These are phyloP conservation scores for Thymelicus acteon DNA, from an alignment of 2,888 invertebrate genomes.

Conservation along the genomic window DNA sequence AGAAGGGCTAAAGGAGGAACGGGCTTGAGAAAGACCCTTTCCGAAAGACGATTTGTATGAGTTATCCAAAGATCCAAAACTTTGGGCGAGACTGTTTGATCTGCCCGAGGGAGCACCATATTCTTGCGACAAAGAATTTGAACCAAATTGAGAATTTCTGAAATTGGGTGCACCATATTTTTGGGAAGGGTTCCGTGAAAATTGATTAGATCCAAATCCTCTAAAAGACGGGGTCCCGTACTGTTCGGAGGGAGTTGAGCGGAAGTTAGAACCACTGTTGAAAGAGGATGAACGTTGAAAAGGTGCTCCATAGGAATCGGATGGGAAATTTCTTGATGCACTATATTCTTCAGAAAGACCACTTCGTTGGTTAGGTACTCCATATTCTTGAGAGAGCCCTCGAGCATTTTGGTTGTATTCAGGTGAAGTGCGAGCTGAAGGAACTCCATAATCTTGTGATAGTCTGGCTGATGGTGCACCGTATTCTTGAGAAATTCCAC, in stretches of 20 bases:
- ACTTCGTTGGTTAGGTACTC: slow-evolving; percentile 36
- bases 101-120: slow-evolving; percentile 47
- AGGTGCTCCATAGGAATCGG: slow-evolving; percentile 50
- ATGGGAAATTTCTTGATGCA: slow-evolving; percentile 41
- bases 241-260: slow-evolving; percentile 55
- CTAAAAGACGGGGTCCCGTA: slow-evolving; percentile 57
- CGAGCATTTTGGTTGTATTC: slow-evolving; percentile 53
- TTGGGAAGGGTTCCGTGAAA: slow-evolving; percentile 33
- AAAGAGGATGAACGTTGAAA: slow-evolving; percentile 49
- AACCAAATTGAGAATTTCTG: slow-evolving; percentile 45
- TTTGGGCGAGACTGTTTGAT: slow-evolving; percentile 42
- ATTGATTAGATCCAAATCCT: slow-evolving; percentile 45
- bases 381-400: slow-evolving; percentile 51
- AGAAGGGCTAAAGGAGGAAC: slow-evolving; percentile 31
- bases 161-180: slow-evolving; percentile 51
- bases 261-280: slow-evolving; percentile 55
- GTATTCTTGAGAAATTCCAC: slow-evolving; percentile 41
- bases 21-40: slow-evolving; percentile 35
- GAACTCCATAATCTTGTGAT: slow-evolving; percentile 49
- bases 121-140: slow-evolving; percentile 53
- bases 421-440: slow-evolving; percentile 48
- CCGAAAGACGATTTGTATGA: slow-evolving; percentile 33
- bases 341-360: slow-evolving; percentile 18
- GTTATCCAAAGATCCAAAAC: slow-evolving; percentile 34
- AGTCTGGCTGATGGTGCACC: slow-evolving; percentile 35